Conservation (phyloP, 2,888 invertebrate genomes). For the Steromphala cineraria region DNA sequence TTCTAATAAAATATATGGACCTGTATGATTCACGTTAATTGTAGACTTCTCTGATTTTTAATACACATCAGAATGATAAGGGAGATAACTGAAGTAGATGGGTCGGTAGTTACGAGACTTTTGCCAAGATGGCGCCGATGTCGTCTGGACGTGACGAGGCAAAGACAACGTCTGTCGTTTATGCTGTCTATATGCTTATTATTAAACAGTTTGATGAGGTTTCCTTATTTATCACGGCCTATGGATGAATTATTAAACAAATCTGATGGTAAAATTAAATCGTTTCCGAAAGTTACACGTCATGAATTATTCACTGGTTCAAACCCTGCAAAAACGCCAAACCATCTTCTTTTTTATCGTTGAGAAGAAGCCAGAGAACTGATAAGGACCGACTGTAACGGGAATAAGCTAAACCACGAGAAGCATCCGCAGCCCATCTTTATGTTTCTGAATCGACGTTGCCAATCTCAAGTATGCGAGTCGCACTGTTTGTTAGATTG, state of each 20-base stretch:
- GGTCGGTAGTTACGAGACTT: neutral
- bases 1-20: no score
- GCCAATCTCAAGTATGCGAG: constrained; percentile 5
- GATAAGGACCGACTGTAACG: no score
- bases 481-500: constrained; percentile 6
- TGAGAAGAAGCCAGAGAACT: no score
- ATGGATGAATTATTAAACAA: no score
- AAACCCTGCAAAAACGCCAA: no score
- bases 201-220: neutral
- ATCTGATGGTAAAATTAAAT: no score
- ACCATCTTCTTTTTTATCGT: no score
- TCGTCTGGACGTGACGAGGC: neutral
- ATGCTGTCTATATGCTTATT: neutral
- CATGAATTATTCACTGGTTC: no score
- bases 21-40: no score
- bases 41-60: no score
- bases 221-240: no score
- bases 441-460: neutral
- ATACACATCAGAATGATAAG: neutral
- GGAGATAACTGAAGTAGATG: neutral
- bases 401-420: neutral
- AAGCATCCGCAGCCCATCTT: neutral
- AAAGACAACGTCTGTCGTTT: neutral
- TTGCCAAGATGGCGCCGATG: constrained; percentile 5
- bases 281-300: no score